A percentile compares a stretch with the other conserved stretches of the same genome.
Evolutionary conservation across 2,888 invertebrate genomes (phyloP).

Genomic region (Lacanobia wlatinum): DNA sequence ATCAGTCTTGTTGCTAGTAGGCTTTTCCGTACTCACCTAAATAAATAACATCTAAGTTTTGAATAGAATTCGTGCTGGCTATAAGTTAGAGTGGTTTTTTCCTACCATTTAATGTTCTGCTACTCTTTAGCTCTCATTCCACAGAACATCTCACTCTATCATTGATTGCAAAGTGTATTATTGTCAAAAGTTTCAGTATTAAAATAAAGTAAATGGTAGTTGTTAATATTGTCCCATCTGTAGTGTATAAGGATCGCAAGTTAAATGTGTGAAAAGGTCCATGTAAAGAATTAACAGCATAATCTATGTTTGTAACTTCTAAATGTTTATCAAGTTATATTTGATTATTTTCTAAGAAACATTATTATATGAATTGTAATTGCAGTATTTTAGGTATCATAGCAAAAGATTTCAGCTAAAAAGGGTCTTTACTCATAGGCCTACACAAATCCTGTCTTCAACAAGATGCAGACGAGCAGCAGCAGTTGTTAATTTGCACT

Average conservation of each 20-base stretch:
- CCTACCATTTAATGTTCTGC: not conserved
- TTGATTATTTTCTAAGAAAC: not conserved
- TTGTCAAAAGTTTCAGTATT: not conserved
- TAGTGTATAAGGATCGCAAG: not conserved
- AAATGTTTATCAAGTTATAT: not conserved
- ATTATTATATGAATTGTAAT: not conserved
- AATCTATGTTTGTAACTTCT: not conserved
- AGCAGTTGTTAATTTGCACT: not conserved
- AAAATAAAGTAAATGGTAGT: not conserved
- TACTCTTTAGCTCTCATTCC: not conserved
- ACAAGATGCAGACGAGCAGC: not conserved
- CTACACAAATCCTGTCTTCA: not conserved
- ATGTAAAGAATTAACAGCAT: not conserved
- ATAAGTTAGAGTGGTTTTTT: not conserved
- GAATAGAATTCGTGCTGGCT: not conserved
- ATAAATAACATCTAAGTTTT: not conserved
- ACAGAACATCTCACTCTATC: not conserved
- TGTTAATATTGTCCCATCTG: not conserved
- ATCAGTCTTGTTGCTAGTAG: conserved; percentile 3
- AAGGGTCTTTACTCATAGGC: not conserved
- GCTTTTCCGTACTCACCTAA: not conserved
- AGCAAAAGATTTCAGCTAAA: not conserved
- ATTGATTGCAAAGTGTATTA: not conserved
- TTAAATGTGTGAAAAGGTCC: not conserved
- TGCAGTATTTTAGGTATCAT: not conserved